These are phyloP conservation scores for Atrichornis clamosus DNA, from an alignment of 2,113 vertebrate genomes.

Conservation along the genomic window DNA sequence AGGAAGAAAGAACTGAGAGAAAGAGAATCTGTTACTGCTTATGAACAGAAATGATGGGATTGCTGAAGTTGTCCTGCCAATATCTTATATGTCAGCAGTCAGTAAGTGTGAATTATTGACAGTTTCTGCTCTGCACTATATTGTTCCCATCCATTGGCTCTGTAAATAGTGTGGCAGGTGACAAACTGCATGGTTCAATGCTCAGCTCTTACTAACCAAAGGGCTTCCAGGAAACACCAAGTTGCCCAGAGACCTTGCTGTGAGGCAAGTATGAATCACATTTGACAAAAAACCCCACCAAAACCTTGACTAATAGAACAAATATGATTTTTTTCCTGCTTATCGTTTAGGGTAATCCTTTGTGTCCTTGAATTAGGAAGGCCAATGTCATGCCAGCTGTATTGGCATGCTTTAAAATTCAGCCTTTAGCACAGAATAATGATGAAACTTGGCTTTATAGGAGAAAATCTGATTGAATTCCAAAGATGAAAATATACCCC, in stretches of 20 bases:
- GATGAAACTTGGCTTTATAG: constrained; percentile 36
- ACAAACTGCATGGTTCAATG: background rate
- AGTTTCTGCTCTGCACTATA: background rate
- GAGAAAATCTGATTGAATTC: constrained; percentile 40
- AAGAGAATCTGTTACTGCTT: background rate
- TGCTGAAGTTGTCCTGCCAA: background rate
- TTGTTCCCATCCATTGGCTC: background rate
- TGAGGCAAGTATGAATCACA: background rate
- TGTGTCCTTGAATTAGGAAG: constrained; percentile 46
- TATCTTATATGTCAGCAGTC: background rate
- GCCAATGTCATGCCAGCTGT: constrained; percentile 62
- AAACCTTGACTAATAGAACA: background rate
- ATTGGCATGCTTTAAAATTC: constrained; percentile 40
- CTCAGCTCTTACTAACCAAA: background rate
- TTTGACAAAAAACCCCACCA: background rate
- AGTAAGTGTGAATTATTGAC: background rate
- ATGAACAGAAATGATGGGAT: background rate
- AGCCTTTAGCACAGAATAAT: constrained; percentile 51
- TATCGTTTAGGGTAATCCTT: constrained; percentile 14
- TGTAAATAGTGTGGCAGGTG: background rate
- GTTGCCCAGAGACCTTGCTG: background rate
- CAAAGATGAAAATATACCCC: constrained; percentile 40
- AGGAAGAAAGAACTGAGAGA: background rate
- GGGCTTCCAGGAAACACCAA: background rate
- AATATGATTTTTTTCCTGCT: background rate